Conservation (phyloP, 2,888 invertebrate species). For the Cancer borealis region DNA sequence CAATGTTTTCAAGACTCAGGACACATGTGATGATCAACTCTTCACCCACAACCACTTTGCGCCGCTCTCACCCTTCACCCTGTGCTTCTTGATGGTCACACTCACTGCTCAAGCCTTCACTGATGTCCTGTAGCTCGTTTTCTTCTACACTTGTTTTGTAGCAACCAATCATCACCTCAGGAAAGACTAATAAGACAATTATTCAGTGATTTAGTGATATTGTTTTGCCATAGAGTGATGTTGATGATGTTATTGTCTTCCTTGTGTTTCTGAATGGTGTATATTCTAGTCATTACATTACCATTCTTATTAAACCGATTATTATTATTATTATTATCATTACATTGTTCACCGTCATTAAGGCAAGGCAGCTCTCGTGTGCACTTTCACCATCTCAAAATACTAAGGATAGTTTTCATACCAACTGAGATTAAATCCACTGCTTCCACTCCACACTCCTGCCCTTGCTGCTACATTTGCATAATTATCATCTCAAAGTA, state of each 20-base stretch:
- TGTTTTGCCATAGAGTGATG: neutral
- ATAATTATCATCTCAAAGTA: neutral
- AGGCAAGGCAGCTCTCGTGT: too few relatives aligned
- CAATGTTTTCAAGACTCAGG: neutral
- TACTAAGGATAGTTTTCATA: neutral
- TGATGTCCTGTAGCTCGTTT: neutral
- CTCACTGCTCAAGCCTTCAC: neutral
- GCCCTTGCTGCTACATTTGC: neutral
- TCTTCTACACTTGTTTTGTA: neutral
- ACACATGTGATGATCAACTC: neutral
- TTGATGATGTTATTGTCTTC: neutral
- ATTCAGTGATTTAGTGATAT: neutral
- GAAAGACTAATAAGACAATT: neutral
- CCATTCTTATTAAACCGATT: too few relatives aligned
- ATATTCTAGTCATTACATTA: too few relatives aligned
- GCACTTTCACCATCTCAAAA: neutral
- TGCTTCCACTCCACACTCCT: neutral
- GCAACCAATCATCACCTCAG: neutral
- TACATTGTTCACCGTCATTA: too few relatives aligned
- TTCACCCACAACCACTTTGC: neutral
- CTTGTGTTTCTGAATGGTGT: neutral
- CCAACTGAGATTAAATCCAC: neutral
- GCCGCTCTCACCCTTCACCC: neutral
- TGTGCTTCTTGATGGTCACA: neutral
- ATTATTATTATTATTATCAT: too few relatives aligned